These are phyloP conservation scores for Blera fallax DNA, from an alignment of 2,888 invertebrate genomes.

Conservation along the genomic window DNA sequence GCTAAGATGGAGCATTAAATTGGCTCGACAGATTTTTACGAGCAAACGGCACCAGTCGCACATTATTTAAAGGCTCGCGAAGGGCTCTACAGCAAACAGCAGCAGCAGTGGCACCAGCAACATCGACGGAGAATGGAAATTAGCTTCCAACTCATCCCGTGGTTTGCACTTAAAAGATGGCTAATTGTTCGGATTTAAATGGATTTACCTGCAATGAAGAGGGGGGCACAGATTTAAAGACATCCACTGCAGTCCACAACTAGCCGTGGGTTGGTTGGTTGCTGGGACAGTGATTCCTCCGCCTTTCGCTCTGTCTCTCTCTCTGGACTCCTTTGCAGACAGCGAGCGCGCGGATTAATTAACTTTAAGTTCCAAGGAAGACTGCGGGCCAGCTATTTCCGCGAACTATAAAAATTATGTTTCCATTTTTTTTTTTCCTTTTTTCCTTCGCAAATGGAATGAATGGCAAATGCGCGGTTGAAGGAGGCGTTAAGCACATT, in stretches of 20 bases:
- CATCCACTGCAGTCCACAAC: background rate
- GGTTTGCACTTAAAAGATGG: slow-evolving; percentile 40
- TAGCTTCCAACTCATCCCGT: slow-evolving; percentile 31
- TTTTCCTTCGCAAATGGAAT: background rate
- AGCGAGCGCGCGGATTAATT: slow-evolving; percentile 47
- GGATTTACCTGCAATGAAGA: background rate
- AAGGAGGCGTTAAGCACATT: slow-evolving; percentile 13
- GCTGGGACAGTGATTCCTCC: background rate
- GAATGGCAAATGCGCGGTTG: slow-evolving; percentile 9
- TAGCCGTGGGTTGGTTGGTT: background rate
- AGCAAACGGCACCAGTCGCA: slow-evolving; percentile 30
- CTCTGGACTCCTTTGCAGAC: too few relatives aligned
- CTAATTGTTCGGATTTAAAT: slow-evolving; percentile 55
- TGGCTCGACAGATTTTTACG: slow-evolving; percentile 55
- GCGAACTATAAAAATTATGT: slow-evolving; percentile 44
- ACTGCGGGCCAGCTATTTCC: slow-evolving; percentile 32
- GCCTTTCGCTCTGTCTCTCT: background rate
- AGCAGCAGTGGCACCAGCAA: background rate
- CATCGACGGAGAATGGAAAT: slow-evolving; percentile 26
- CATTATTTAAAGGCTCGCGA: slow-evolving; percentile 1
- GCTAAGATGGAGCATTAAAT: slow-evolving; percentile 28
- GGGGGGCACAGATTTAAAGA: background rate
- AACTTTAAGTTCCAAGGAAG: slow-evolving; percentile 31
- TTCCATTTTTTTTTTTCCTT: background rate
- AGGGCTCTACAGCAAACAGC: background rate